Conservation (phyloP, 2,888 invertebrate species). For the Atherix ibis region DNA sequence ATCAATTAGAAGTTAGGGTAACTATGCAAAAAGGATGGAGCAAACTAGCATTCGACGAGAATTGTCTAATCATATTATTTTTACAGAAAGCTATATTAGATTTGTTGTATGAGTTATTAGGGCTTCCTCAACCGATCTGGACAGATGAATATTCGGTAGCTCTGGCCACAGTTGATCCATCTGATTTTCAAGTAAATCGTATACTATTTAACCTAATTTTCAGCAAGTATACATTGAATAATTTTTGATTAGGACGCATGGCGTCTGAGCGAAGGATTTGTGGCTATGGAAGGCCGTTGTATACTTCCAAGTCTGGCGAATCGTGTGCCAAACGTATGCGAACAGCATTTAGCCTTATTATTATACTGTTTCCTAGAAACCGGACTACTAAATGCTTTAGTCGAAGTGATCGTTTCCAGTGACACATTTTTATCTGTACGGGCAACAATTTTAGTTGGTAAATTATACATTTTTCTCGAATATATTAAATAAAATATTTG, state of each 20-base stretch:
- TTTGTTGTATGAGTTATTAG: conserved; percentile 76
- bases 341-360: conserved; percentile 78
- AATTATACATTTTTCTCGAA: too few species aligned
- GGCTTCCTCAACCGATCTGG: conserved; percentile 79
- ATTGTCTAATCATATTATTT: too few species aligned
- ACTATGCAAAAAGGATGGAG: too few species aligned
- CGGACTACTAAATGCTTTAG: conserved; percentile 74
- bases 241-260: conserved; percentile 49
- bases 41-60: too few species aligned
- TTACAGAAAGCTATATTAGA: conserved; percentile 85
- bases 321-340: conserved; percentile 74
- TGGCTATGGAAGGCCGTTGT: conserved; percentile 78
- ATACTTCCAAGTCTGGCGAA: conserved; percentile 75
- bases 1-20: conserved; percentile 79
- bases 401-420: conserved; percentile 79
- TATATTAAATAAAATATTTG: conserved; percentile 3
- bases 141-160: conserved; percentile 84
- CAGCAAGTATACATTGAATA: not conserved
- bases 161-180: conserved; percentile 74
- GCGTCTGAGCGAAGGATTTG: conserved; percentile 83
- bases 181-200: conserved; percentile 44
- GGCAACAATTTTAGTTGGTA: conserved; percentile 74
- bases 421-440: conserved; percentile 82
- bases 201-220: not conserved
- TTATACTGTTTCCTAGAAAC: conserved; percentile 78